Percentiles rank a stretch among this genome's conserved stretches.
phyloP scores from a whole-genome alignment of 2,113 vertebrate species.

The Paratilapia polleni region DNA sequence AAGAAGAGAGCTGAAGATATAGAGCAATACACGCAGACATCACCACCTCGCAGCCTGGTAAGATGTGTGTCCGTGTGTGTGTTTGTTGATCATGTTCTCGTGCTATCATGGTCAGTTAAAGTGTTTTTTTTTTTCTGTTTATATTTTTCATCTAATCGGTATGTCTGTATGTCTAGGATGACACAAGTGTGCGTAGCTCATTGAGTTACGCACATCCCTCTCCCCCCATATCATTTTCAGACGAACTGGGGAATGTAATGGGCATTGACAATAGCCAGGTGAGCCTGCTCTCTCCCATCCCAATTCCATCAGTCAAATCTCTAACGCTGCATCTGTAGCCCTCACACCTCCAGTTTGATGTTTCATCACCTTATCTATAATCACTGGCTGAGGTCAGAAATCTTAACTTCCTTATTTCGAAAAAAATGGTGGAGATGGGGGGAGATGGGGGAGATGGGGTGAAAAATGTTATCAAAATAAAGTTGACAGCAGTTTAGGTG shows the following conservation, averaged over 20 bases:
- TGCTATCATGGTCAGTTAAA: background rate
- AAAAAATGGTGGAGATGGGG: no score
- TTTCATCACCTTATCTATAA: background rate
- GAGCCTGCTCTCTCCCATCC: conserved; percentile 40
- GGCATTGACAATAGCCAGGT: conserved; percentile 49
- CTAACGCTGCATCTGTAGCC: background rate
- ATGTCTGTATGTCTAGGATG: conserved; percentile 64
- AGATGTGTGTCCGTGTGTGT: background rate
- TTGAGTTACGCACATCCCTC: conserved; percentile 47
- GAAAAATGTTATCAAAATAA: background rate
- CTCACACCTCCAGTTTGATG: background rate
- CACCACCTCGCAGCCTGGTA: conserved; percentile 71
- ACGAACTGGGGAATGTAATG: conserved; percentile 36
- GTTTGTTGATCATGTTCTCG: background rate
- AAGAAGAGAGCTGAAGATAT: conserved; percentile 60
- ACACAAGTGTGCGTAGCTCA: conserved; percentile 58
- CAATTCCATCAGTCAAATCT: conserved; percentile 17
- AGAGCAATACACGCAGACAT: conserved; percentile 69
- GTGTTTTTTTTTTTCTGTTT: background rate
- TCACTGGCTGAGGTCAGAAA: background rate
- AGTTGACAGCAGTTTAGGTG: background rate
- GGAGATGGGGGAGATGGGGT: no score
- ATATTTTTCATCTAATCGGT: conserved; percentile 24
- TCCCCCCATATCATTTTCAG: conserved; percentile 51
- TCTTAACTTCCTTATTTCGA: background rate